phyloP scores from a whole-genome alignment of 64 coral and sea anemone species.

The Montipora efflorescens region DNA sequence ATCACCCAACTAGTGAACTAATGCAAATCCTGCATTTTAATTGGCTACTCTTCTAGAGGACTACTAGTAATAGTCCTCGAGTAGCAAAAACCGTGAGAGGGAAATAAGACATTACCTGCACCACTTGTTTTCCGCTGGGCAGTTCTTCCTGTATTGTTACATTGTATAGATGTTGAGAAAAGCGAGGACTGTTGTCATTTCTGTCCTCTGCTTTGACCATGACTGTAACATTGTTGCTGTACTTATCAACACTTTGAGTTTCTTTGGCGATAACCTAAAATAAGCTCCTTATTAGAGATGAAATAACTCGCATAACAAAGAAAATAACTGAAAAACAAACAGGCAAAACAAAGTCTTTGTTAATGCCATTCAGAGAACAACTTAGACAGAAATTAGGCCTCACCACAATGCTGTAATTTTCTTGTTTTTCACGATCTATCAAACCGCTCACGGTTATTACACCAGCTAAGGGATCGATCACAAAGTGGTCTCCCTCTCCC shows the following conservation, averaged over 20 bases:
- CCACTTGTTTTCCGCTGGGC: neutral
- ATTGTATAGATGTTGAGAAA: neutral
- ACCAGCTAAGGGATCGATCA: slow-evolving; percentile 24
- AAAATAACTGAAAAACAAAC: too few species aligned
- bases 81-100: too few species aligned
- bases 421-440: slow-evolving; percentile 54
- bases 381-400: neutral
- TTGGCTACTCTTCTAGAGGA: too few species aligned
- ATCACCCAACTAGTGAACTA: too few species aligned
- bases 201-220: slow-evolving; percentile 34
- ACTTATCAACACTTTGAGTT: slow-evolving; percentile 6
- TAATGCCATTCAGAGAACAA: neutral
- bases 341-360: too few species aligned
- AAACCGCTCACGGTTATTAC: slow-evolving; percentile 27
- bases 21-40: too few species aligned
- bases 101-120: slow-evolving; percentile 8
- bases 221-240: slow-evolving; percentile 47
- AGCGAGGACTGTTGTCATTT: slow-evolving; percentile 63
- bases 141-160: neutral
- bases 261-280: slow-evolving; percentile 40
- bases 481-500: neutral
- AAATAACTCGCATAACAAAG: neutral
- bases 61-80: too few species aligned
- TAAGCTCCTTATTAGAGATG: neutral
- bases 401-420: slow-evolving; percentile 28